phyloP scores from a whole-genome alignment of 2,888 invertebrate species.

The Ectropis crepuscularia region DNA sequence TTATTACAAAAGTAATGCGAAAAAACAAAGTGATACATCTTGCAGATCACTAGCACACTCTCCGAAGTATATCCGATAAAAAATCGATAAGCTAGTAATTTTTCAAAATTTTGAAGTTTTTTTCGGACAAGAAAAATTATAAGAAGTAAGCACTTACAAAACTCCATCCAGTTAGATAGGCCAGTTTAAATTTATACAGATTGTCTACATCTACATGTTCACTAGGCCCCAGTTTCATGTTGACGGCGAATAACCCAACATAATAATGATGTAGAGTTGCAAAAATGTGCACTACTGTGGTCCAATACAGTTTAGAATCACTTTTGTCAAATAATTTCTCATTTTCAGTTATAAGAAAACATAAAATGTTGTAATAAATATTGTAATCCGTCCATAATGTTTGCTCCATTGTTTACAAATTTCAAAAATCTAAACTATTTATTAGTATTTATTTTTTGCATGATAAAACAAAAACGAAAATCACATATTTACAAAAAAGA shows the following conservation, averaged over 20 bases:
- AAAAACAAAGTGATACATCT: too few relatives aligned
- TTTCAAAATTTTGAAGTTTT: too few relatives aligned
- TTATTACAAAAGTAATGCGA: too few relatives aligned
- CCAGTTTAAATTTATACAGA: slow-evolving; percentile 56
- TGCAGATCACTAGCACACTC: too few relatives aligned
- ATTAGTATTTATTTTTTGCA: neutral
- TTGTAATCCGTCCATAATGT: slow-evolving; percentile 65
- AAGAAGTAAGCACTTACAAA: slow-evolving; percentile 65
- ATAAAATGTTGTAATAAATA: slow-evolving; percentile 69
- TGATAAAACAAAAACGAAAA: too few relatives aligned
- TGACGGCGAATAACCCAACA: slow-evolving; percentile 49
- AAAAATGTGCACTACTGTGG: slow-evolving; percentile 65
- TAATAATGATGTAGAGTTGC: slow-evolving; percentile 59
- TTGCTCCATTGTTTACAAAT: slow-evolving; percentile 59
- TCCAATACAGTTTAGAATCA: slow-evolving; percentile 70
- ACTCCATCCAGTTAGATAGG: slow-evolving; percentile 73
- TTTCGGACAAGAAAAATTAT: too few relatives aligned
- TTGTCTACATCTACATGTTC: slow-evolving; percentile 49
- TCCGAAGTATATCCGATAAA: too few relatives aligned
- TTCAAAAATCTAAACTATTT: neutral
- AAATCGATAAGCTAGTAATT: too few relatives aligned
- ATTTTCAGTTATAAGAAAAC: slow-evolving; percentile 74
- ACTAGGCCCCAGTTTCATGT: slow-evolving; percentile 49
- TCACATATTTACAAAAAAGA: too few relatives aligned
- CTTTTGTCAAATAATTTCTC: slow-evolving; percentile 71